Evolutionary conservation across 2,113 vertebrate species (phyloP).

Genomic region (Lucifuga dentata): DNA sequence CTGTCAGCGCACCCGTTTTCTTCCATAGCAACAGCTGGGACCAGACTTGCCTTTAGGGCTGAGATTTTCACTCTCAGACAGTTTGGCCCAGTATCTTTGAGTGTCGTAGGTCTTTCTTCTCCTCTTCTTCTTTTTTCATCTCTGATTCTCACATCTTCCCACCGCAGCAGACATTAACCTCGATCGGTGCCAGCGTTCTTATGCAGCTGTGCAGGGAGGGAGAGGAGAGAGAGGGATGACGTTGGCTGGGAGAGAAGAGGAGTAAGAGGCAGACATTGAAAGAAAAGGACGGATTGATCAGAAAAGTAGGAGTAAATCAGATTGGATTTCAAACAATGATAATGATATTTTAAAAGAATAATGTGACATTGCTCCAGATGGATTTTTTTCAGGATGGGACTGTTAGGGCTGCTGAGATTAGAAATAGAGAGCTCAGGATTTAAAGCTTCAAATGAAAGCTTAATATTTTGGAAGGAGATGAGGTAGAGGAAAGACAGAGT

Average conservation of each 20-base stretch:
- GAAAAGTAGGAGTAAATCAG: background rate
- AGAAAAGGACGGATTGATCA: background rate
- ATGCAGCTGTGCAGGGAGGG: constrained; percentile 29
- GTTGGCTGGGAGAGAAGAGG: background rate
- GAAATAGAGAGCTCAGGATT: background rate
- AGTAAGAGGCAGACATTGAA: background rate
- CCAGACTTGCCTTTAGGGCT: constrained; percentile 34
- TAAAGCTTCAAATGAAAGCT: background rate
- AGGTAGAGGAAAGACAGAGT: background rate
- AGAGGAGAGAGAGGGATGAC: constrained; percentile 3
- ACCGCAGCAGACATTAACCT: constrained; percentile 50
- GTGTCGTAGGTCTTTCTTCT: constrained; percentile 40
- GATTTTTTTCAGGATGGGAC: background rate
- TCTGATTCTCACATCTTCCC: constrained; percentile 36
- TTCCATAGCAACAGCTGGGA: constrained; percentile 67
- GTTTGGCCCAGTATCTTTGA: constrained; percentile 48
- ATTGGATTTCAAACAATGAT: background rate
- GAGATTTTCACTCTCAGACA: constrained; percentile 51
- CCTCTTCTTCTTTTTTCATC: background rate
- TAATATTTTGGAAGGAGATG: too few species aligned
- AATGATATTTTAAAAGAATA: too few species aligned
- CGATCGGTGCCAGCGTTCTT: constrained; percentile 21
- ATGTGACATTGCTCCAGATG: too few species aligned
- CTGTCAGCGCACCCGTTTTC: constrained; percentile 42
- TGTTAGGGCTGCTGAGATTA: background rate